Percentiles rank a stretch among this genome's conserved stretches.
Conservation (phyloP, 2,797 vertebrate species). For the Tympanoctomys barrerae region DNA sequence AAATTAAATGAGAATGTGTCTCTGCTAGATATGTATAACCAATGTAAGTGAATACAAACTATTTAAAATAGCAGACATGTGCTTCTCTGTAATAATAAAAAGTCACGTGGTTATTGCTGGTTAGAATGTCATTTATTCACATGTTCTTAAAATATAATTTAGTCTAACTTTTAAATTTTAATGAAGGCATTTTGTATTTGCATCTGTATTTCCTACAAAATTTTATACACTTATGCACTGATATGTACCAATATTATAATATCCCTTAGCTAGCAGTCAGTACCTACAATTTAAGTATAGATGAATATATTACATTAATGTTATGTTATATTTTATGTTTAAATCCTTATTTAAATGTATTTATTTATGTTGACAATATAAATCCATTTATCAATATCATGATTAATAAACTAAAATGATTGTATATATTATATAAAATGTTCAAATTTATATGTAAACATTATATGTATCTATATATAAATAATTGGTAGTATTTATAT, state of each 20-base stretch:
- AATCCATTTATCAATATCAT: neutral
- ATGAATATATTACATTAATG: neutral
- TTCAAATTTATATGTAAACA: neutral
- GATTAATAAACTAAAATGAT: neutral
- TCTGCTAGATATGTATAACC: neutral
- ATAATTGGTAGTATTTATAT: neutral
- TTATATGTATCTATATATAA: too few species aligned
- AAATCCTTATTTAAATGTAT: neutral
- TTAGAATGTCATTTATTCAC: neutral
- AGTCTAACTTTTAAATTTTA: conserved; percentile 26
- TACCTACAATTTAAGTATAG: neutral
- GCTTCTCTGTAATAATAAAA: neutral
- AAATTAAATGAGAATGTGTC: conserved; percentile 43
- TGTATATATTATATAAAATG: too few species aligned
- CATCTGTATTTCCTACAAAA: neutral
- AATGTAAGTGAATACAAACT: neutral
- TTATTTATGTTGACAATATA: neutral
- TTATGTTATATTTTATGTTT: neutral
- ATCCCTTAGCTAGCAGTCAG: neutral
- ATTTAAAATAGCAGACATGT: neutral
- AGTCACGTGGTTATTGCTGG: neutral
- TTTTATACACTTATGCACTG: neutral
- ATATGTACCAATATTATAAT: neutral
- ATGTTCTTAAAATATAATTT: neutral
- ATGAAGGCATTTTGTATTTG: neutral